phyloP scores from a whole-genome alignment of 2,888 invertebrate species.

The Callimorpha dominula region DNA sequence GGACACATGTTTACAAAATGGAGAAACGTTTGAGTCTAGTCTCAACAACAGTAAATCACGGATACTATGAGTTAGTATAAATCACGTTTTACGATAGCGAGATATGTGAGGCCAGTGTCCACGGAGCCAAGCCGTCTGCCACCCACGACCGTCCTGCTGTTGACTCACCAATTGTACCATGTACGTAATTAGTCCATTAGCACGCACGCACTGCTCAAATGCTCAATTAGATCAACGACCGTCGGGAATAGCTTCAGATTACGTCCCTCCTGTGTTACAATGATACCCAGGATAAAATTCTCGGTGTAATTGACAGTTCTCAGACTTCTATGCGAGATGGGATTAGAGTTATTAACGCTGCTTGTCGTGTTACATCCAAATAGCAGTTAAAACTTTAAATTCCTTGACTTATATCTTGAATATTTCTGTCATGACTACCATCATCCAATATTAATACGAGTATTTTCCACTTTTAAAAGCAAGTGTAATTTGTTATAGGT shows the following conservation, averaged over 20 bases:
- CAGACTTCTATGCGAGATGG: slow-evolving; percentile 51
- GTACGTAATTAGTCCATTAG: slow-evolving; percentile 84
- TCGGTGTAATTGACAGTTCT: slow-evolving; percentile 66
- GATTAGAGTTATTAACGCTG: slow-evolving; percentile 46
- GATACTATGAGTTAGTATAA: slow-evolving; percentile 44
- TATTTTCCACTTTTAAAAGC: neutral
- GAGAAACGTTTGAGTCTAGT: slow-evolving; percentile 1
- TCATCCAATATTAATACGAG: neutral
- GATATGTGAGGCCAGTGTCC: slow-evolving; percentile 57
- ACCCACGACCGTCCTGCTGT: slow-evolving; percentile 78
- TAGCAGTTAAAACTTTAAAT: neutral
- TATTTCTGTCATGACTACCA: neutral
- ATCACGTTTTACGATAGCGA: slow-evolving; percentile 56
- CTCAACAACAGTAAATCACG: slow-evolving; percentile 17
- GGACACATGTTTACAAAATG: slow-evolving; percentile 6
- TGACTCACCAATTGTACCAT: slow-evolving; percentile 84
- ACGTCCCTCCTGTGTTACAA: slow-evolving; percentile 71
- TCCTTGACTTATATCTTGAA: neutral
- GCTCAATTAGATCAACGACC: slow-evolving; percentile 84
- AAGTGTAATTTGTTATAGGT: neutral
- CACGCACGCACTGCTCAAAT: slow-evolving; percentile 85
- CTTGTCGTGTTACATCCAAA: slow-evolving; percentile 24
- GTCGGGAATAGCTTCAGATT: slow-evolving; percentile 77
- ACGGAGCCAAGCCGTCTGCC: slow-evolving; percentile 85
- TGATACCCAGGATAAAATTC: slow-evolving; percentile 68